Percentiles rank a stretch among this genome's conserved stretches.
Evolutionary conservation across 2,113 vertebrate genomes (phyloP).

Genomic region (Struthidea cinerea): DNA sequence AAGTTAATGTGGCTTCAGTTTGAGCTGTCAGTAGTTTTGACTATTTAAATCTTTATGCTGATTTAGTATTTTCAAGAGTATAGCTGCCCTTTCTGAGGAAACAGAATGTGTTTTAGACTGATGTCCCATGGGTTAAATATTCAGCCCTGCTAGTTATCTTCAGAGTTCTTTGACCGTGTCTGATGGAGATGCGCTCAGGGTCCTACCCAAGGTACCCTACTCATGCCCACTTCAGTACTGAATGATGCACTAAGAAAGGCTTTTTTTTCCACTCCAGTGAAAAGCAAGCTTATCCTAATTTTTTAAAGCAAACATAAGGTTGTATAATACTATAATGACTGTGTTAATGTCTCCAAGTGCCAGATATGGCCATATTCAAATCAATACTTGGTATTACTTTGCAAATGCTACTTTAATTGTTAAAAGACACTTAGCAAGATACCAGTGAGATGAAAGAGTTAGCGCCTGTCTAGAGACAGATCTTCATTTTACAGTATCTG

Average conservation of each 20-base stretch:
- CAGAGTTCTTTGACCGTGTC: neutral
- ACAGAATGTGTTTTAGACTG: neutral
- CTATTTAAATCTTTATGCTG: neutral
- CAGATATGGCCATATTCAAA: conserved; percentile 1
- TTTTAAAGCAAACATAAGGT: neutral
- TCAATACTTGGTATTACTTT: conserved; percentile 8
- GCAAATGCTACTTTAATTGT: neutral
- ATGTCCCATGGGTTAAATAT: neutral
- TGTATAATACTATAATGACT: neutral
- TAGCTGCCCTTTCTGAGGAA: neutral
- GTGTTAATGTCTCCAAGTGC: neutral
- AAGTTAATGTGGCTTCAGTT: neutral
- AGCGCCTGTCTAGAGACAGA: neutral
- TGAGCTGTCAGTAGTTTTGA: neutral
- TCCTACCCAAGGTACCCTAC: neutral
- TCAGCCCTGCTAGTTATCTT: neutral
- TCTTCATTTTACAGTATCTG: neutral
- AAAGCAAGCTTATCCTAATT: neutral
- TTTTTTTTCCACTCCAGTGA: neutral
- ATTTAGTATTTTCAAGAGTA: neutral
- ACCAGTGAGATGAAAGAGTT: neutral
- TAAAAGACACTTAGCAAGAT: neutral
- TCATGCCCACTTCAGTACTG: neutral
- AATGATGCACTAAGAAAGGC: neutral
- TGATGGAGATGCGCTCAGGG: neutral